Evolutionary conservation across 1,140 invertebrate genomes (phyloP), one percentile per base, ranked within the genome.

Genomic region (Leptinotarsa texana): DNA sequence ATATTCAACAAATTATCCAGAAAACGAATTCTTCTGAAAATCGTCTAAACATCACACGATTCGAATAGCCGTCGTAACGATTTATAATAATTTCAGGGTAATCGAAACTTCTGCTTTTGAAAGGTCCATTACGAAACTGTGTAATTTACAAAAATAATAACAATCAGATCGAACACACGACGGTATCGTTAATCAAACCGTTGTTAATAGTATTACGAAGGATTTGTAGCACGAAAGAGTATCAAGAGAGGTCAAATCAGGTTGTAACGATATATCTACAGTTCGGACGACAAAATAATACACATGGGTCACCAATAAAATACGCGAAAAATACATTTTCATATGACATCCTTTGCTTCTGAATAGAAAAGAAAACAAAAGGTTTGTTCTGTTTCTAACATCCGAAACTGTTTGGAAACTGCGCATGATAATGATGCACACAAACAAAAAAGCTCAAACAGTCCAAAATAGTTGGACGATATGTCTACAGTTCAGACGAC

Each of bases 141-240:
- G 17, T 57, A 57, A 57, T 57, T 57, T n/a, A 57, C 51, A 57
- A 57, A 57, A 57, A 57, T 18, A n/a, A 57, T 57, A 57, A 57
- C 17, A 57, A 18, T 17, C n/a, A 42, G 33, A 42, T 42, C 33
- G 33, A 42, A 42, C 1, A 42, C 33, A 42, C 33, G 33, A 11
- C 17, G 17, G 51, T 8, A 57, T 57, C 51, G 51, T 57, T 57
- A 17, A 57, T 57, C 51, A 57, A 57, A 57, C 15, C 51, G 17
- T 57, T 57, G 13, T n/a, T 57, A 57, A 57, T 57, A 42, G 33
- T 42, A 11, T 11, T 42, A 42, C 33, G 33, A 42, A 42, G 8
- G 51, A 57, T n/a, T 57, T 57, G 51, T 42, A 11, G n/a, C 51
- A 57, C 51, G 51, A 15, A 57, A 18, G 51, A 18, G 51, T 57